Evolutionary conservation across 2,113 vertebrate genomes (phyloP), one percentile per base, ranked within the genome.

Genomic region (Labrus mixtus): DNA sequence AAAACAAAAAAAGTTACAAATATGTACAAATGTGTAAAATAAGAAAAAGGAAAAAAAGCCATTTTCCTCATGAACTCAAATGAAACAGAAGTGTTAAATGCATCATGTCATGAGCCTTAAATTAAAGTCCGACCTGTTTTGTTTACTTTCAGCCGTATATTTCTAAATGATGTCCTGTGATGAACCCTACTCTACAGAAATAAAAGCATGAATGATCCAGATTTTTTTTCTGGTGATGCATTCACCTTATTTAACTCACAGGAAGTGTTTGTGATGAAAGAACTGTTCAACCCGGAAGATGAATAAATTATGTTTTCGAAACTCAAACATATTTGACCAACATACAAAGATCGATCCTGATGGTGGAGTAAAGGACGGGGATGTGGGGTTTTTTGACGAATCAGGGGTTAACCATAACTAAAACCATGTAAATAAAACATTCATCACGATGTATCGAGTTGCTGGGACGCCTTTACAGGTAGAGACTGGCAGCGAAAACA

Each of bases 401-500:
- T 17, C 13, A 16, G 45, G 41, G 19, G 15, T n/a, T 53, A 8
- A 58, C 54, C 22, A 48, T 10, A 45, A 15, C 2, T 11, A 13
- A 17, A 48, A 36, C 3, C 11, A 56, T n/a, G 50, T 37, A 63
- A 54, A 57, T 5, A 6, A 15, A 10, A 10, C 15, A 43, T 15
- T 37, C 11, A 4, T 25, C 29, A 23, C 46, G 19, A 13, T 8
- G 36, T 3, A 37, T 22, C 1, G 12, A 11, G 22, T 45, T 2
- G 65, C 16, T 25, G n/a, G 1, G 1, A 17, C 11, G 13, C 19
- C 20, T 12, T 92, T 91, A 99, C 57, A 99, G 93, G 90, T 99
- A 99, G 48, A 99, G 97, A 90, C 97, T 99, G 86, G 98, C 97
- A 75, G 98, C 98, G 90, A 99, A 99, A 17, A 99, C 97, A 25